These are phyloP conservation scores for Piprites chloris DNA, from an alignment of 2,113 vertebrate genomes.

Conservation along the genomic window DNA sequence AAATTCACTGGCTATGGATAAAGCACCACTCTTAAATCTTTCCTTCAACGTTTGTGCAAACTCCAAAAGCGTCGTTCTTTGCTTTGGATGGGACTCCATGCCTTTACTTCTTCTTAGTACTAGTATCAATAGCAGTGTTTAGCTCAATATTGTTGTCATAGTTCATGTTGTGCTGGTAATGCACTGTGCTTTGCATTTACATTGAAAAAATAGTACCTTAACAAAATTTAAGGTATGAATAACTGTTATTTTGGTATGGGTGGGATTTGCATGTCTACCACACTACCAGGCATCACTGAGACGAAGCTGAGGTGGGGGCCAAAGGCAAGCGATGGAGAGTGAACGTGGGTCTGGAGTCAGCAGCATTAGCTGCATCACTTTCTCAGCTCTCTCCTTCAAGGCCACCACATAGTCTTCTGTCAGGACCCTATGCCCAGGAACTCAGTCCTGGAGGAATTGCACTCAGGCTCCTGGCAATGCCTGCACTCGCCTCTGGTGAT, in stretches of 20 bases:
- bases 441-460: no score
- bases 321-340: background rate
- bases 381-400: background rate
- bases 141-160: background rate
- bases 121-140: rapidly evolving
- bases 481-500: background rate
- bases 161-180: background rate
- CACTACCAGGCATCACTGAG: no score
- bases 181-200: background rate
- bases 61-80: background rate
- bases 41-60: background rate
- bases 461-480: background rate
- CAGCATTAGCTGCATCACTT: background rate
- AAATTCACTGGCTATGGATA: background rate
- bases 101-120: background rate
- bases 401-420: rapidly evolving
- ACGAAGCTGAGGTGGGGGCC: background rate
- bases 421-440: background rate
- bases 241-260: background rate
- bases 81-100: background rate
- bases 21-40: background rate
- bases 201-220: background rate
- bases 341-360: background rate
- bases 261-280: background rate
- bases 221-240: background rate